These are phyloP conservation scores for Coendou prehensilis DNA, from an alignment of 2,797 vertebrate species.

Conservation along the genomic window DNA sequence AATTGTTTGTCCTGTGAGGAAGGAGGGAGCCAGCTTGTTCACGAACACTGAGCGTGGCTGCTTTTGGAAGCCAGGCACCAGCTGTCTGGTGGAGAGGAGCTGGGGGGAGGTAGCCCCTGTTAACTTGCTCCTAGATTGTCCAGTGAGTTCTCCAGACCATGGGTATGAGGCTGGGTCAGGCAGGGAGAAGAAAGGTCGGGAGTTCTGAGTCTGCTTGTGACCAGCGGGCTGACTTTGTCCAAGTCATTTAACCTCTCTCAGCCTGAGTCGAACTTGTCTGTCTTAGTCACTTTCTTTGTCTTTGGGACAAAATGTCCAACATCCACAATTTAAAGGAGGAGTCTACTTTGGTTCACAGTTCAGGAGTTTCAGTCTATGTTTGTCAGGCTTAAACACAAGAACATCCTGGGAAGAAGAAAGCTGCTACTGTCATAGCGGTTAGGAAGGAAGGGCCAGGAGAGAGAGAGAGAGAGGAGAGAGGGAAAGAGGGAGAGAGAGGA, in stretches of 20 bases:
- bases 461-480: background rate
- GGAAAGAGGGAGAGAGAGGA: background rate
- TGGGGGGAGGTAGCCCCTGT: background rate
- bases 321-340: background rate
- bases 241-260: background rate
- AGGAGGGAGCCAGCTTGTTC: background rate
- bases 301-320: background rate
- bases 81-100: background rate
- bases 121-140: background rate
- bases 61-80: background rate
- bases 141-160: background rate
- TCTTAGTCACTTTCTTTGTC: background rate
- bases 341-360: background rate
- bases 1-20: background rate
- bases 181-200: background rate
- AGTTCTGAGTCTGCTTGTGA: background rate
- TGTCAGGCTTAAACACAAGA: background rate
- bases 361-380: background rate
- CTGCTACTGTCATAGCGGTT: background rate
- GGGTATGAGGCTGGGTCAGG: too few species aligned
- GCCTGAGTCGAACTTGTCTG: background rate
- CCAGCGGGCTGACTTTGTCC: background rate
- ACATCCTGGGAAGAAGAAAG: background rate
- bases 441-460: background rate
- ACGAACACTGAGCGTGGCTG: background rate